Percentiles rank a stretch among this genome's conserved stretches.
These are phyloP conservation scores for Peromyscus melanophrys DNA, from an alignment of 2,797 vertebrate species.

Conservation along the genomic window DNA sequence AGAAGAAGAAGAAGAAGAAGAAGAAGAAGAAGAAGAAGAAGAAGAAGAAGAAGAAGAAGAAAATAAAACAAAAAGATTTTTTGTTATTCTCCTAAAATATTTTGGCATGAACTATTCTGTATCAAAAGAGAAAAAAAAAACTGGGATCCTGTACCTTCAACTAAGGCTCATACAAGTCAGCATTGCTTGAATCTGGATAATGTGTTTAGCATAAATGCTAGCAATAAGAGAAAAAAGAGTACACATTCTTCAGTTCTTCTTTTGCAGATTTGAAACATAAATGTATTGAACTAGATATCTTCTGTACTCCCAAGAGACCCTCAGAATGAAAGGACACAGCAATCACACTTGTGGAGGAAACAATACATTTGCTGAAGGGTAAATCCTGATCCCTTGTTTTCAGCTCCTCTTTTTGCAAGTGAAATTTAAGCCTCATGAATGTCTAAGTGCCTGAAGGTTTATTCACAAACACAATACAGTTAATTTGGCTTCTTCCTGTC, in stretches of 20 bases:
- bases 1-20: neutral
- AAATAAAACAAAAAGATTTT: neutral
- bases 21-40: neutral
- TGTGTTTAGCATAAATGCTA: conserved; percentile 35
- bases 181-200: conserved; percentile 6
- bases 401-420: conserved; percentile 11
- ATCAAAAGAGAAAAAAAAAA: conserved; percentile 34
- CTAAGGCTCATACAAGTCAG: neutral
- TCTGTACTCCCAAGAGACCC: conserved; percentile 21
- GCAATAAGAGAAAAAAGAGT: conserved; percentile 26
- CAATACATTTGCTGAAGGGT: conserved; percentile 7
- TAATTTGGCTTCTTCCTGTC: conserved; percentile 65
- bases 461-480: conserved; percentile 36
- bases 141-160: neutral
- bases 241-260: conserved; percentile 2
- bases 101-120: neutral
- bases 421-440: conserved; percentile 57
- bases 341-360: conserved; percentile 56
- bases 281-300: conserved; percentile 22
- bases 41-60: neutral
- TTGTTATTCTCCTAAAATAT: neutral
- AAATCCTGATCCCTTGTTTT: conserved; percentile 28
- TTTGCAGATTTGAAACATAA: conserved; percentile 38
- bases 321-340: conserved; percentile 41
- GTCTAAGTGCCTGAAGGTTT: conserved; percentile 29